These are phyloP conservation scores for Pavo muticus DNA, from an alignment of 2,113 vertebrate species.

Conservation along the genomic window DNA sequence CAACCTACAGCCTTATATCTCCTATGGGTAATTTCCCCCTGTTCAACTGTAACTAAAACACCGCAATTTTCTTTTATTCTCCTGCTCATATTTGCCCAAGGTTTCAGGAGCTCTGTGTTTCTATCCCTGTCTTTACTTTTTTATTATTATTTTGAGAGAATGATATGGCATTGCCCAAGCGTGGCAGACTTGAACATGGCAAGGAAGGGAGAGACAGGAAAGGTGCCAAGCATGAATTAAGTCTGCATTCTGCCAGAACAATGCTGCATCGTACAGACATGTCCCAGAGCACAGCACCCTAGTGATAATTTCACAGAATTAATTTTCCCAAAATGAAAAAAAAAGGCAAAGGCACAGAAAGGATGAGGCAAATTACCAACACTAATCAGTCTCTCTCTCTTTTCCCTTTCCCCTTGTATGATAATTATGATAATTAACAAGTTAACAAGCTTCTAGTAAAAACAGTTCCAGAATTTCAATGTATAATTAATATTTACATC, in stretches of 20 bases:
- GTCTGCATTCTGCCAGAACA: slow-evolving; percentile 57
- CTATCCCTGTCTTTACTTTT: neutral
- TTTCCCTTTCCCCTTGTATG: slow-evolving; percentile 68
- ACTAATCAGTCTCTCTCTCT: slow-evolving; percentile 68
- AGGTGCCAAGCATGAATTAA: slow-evolving; percentile 66
- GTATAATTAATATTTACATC: slow-evolving; percentile 77
- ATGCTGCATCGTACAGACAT: neutral
- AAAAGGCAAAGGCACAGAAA: slow-evolving; percentile 48
- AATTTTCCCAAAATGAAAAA: slow-evolving; percentile 56
- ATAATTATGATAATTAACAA: slow-evolving; percentile 74
- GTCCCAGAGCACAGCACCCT: slow-evolving; percentile 50
- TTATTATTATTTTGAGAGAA: neutral
- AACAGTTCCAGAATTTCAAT: slow-evolving; percentile 74
- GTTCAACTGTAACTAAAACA: neutral
- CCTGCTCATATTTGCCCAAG: neutral
- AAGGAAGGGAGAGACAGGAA: slow-evolving; percentile 36
- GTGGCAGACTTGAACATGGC: neutral
- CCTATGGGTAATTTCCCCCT: neutral
- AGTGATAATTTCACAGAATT: slow-evolving; percentile 72
- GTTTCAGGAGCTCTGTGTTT: neutral
- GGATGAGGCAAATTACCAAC: slow-evolving; percentile 64
- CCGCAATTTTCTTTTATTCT: neutral
- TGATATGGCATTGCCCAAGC: neutral
- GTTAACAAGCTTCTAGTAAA: slow-evolving; percentile 73
- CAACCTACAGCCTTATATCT: neutral